Base-by-base conservation (phyloP, 23 tunicate genomes). In the Clavelina lepadiformis region DNA sequence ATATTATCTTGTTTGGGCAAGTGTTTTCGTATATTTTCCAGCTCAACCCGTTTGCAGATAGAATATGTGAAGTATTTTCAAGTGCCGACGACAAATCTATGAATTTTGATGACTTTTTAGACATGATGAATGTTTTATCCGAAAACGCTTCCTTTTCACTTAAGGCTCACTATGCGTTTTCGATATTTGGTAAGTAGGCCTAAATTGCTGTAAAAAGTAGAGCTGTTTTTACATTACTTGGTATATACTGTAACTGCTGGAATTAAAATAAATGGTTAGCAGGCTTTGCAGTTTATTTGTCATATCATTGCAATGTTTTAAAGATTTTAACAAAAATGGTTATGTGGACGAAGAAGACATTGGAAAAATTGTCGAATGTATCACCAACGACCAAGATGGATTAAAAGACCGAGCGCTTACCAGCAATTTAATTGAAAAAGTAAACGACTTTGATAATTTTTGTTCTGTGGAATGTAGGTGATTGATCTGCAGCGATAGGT, bases 51-150 rank as follows among this genome's bases (percentile, higher is more conserved):
- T 79, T 79, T 59, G 56, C 53, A 46, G 70, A 68, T 0, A 56
- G 85, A 58, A 50, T 79, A 20, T 79, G 85, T 60, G 56, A 45
- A 25, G 67, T 79, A 21, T 79, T 79, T 59, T 79, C 85, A n/a
- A 58, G 76, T 0, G 18, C 38, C 29, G 18, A 41, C 1, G 5
- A 24, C 29, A 35, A 56, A 56, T 33, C 29, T 33, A 47, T 79
- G 36, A 52, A 32, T 25, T 79, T 79, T 61, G 85, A 79, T 35
- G 85, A 79, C 35, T 79, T 79, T 62, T 25, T 79, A 15, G 85
- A 79, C 50, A 69, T 79, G 85, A 79, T 79, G 85, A 79, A 79
- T 22, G 76, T 47, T 20, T 44, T 79, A 32, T 79, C 85, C 23
- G 85, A 68, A 5, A 30, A 79, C n/a, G 85, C 85, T 22, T 29